Evolutionary conservation across 2,888 invertebrate species (phyloP).

Genomic region (Mechanitis mazaeus): DNA sequence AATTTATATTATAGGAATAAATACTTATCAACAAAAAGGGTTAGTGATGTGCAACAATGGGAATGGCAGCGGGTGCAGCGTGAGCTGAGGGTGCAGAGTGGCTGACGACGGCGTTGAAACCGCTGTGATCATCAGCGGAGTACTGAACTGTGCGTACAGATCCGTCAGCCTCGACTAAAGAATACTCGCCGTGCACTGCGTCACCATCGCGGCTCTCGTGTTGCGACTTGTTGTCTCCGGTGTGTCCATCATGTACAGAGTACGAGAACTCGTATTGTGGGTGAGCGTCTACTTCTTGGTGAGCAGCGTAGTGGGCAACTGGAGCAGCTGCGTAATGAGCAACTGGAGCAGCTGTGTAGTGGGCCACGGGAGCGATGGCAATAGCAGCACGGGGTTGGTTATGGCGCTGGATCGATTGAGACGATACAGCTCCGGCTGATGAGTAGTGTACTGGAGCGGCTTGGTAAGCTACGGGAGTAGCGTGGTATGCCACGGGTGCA

Average conservation of each 20-base stretch:
- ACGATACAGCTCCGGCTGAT: constrained; percentile 49
- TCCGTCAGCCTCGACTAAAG: constrained; percentile 70
- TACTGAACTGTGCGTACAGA: constrained; percentile 74
- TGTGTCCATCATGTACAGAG: constrained; percentile 30
- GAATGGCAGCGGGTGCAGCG: constrained; percentile 36
- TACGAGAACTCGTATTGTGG: constrained; percentile 62
- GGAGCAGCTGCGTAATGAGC: constrained; percentile 1
- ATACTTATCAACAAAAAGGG: too few species aligned
- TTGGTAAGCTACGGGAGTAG: constrained; percentile 32
- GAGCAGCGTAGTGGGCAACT: constrained; percentile 43
- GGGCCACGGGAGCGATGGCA: constrained; percentile 32
- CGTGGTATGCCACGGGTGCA: constrained; percentile 38
- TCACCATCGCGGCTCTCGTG: constrained; percentile 77
- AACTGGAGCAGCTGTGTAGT: constrained; percentile 18
- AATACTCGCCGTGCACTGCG: constrained; percentile 75
- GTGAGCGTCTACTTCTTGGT: constrained; percentile 47
- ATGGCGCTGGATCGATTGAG: constrained; percentile 57
- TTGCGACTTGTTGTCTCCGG: constrained; percentile 77
- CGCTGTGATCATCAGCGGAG: constrained; percentile 70
- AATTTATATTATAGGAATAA: too few species aligned
- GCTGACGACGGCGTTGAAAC: constrained; percentile 62
- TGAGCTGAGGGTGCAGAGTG: constrained; percentile 46
- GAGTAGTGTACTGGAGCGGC: constrained; percentile 51
- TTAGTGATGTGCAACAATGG: constrained; percentile 14
- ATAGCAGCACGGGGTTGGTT: constrained; percentile 36